Evolutionary conservation across 2,113 vertebrate species (phyloP).

Genomic region (Cnemophilus loriae): DNA sequence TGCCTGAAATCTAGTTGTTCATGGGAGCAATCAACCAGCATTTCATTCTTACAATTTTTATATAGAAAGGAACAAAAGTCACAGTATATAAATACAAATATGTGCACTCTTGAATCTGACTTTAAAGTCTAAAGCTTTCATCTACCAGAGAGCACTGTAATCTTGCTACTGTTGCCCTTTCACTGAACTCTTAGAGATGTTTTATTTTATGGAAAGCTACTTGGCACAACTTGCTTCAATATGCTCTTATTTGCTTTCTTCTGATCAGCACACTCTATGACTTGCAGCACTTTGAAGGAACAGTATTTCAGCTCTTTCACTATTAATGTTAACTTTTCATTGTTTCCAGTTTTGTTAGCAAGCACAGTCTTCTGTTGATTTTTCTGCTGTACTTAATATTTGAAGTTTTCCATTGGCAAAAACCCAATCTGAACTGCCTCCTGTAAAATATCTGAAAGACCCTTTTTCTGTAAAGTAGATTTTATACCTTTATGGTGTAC

Average conservation of each 20-base stretch:
- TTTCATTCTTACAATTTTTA: not conserved
- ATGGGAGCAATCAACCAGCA: not conserved
- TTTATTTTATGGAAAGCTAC: not conserved
- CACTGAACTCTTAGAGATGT: not conserved
- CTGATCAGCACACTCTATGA: not conserved
- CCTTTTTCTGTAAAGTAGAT: not conserved
- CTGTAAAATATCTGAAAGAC: not conserved
- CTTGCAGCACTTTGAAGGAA: not conserved
- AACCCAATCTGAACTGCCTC: not conserved
- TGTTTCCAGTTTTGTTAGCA: not conserved
- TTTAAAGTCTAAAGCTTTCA: not conserved
- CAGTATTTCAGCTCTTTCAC: not conserved
- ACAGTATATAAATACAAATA: not conserved
- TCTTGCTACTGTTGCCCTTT: slow-evolving; percentile 27
- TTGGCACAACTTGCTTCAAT: not conserved
- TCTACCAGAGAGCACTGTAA: not conserved
- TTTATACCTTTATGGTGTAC: not conserved
- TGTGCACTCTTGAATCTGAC: not conserved
- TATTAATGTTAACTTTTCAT: not conserved
- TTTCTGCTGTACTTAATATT: not conserved
- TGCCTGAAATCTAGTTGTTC: not conserved
- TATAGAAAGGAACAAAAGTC: not conserved
- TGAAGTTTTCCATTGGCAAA: not conserved
- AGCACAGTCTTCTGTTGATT: not conserved
- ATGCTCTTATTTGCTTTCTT: not conserved